Evolutionary conservation across 2,797 vertebrate species (phyloP), one percentile per base, ranked within the genome.

Genomic region (Gadopsis marmoratus): DNA sequence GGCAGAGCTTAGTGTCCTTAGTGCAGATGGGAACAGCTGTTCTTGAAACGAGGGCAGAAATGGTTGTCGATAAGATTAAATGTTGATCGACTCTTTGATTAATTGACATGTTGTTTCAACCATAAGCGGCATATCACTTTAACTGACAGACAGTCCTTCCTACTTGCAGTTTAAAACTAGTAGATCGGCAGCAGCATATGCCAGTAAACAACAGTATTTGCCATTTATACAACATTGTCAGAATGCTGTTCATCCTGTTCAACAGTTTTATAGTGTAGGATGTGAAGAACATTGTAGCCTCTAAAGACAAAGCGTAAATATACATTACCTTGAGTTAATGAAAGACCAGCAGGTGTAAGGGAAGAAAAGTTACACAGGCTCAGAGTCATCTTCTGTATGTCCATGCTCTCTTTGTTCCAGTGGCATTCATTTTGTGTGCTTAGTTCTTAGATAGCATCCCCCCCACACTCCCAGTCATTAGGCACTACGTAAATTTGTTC

Each of bases 391-490:
- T 74, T 82, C 77, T 91, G 71, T 87, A 79, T 83, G 74, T 85
- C 82, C 50, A 70, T 55, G 63, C 81, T 83, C 59, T 74, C 66
- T 83, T 91, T 91, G 77, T 81, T 86, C 75, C 59, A 65, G 82
- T 86, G 82, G 88, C 84, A 86, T 86, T 91, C 86, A 88, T 91
- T 93, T 88, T 89, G 74, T 81, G 71, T 83, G 74, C 47, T 77
- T 77, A 71, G 72, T 79, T 79, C 61, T 89, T 66, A 79, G 68
- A 74, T 78, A 78, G 75, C 74, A 78, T 86, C 87, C 84, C 87
- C 84, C 65, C 48, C 31, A 43, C 67, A 39, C 56, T 79, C 63
- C 16, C 59, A 73, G 68, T 81, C 83, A 84, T 80, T 79, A 84
- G 78, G 55, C 81, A 69, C 78, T 71, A 74, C 16, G 31, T 81